Conservation (phyloP, 2,888 invertebrate species). For the Arrhopalites spinosus region DNA sequence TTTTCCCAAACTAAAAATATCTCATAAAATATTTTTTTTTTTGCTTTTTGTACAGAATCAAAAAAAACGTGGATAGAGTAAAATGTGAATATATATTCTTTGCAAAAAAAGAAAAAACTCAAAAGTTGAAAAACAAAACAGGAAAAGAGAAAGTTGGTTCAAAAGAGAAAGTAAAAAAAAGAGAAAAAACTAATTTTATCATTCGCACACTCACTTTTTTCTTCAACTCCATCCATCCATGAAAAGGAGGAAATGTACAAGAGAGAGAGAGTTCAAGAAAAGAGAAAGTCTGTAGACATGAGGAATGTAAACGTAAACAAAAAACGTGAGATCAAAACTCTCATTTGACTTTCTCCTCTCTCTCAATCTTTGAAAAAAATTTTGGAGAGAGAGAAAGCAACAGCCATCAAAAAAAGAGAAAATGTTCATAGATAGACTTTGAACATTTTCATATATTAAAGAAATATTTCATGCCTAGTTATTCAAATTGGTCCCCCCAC, state of each 20-base stretch:
- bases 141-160: too few species aligned
- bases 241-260: neutral
- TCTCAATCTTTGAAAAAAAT: neutral
- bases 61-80: too few species aligned
- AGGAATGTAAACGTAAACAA: neutral
- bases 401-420: neutral
- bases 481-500: neutral
- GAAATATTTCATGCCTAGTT: slow-evolving; percentile 5
- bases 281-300: neutral
- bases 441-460: neutral
- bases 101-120: neutral
- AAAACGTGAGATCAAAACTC: neutral
- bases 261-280: neutral
- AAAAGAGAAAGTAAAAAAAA: neutral
- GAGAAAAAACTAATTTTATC: neutral
- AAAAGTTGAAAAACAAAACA: neutral
- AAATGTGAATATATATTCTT: too few species aligned
- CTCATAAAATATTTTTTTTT: too few species aligned
- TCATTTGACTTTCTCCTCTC: neutral
- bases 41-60: too few species aligned
- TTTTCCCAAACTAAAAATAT: too few species aligned
- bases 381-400: neutral
- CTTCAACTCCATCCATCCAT: neutral
- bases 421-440: neutral
- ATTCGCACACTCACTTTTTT: neutral